Evolutionary conservation across 2,888 invertebrate species (phyloP), one percentile per base, ranked within the genome.

Genomic region (Drosophila leonis): DNA sequence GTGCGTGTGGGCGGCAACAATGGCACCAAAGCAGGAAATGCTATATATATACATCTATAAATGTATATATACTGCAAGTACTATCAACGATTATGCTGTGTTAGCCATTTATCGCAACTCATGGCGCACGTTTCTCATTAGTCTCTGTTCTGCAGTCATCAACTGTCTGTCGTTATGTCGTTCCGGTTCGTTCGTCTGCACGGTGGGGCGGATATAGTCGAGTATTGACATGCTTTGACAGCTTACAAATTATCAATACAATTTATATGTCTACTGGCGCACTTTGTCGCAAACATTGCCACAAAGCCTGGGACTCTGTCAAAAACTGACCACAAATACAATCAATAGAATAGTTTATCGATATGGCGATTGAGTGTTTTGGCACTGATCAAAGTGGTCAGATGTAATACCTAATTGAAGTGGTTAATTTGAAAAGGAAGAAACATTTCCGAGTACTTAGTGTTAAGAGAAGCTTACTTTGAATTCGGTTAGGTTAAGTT

Each of bases 61-160:
- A 33, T 13, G 20, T 49, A 13, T 5, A 20, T 33, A 20, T 20
- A 46, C 46, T 27, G 2, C 13, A 18, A 66, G 63, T 65, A 35
- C 48, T 72, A 20, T 77, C 65, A 77, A 62, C 72, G 49, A 74
- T 75, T 83, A 69, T 35, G 87, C 84, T 75, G 69, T 68, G 80
- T 74, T 67, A 54, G 75, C 84, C 87, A 87, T 90, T 84, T 89
- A 88, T 73, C 68, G 90, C 78, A 88, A 72, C 60, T 84, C 84
- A 80, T 75, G 68, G 67, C 59, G 71, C 89, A 86, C 61, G 64
- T 86, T 89, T 88, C 84, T 89, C 87, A 88, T 90, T 90, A 84
- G 89, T 77, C 39, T 42, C 33, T 18, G 37, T n/a, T 56, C 20
- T 15, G 37, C 54, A 24, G 44, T 62, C 78, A 46, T 44, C 64